Percentiles rank a stretch among this genome's conserved stretches.
Evolutionary conservation across 2,797 vertebrate species (phyloP).

Genomic region (Onychomys leucogaster): DNA sequence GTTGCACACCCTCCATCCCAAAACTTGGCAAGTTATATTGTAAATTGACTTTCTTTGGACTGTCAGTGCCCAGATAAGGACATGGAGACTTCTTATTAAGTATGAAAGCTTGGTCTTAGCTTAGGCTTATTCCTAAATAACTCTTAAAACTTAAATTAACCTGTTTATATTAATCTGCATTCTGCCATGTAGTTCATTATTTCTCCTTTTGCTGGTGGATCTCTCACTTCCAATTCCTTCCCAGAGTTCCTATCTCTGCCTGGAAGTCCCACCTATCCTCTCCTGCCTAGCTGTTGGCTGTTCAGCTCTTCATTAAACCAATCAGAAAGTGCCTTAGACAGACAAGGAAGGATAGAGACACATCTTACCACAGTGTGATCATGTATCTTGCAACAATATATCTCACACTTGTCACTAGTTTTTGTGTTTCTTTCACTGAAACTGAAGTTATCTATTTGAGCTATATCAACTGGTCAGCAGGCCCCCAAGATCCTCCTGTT

Average conservation of each 20-base stretch:
- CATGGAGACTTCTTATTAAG: neutral
- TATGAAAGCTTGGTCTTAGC: neutral
- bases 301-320: neutral
- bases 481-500: neutral
- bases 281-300: too few species aligned
- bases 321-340: neutral
- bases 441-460: neutral
- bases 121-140: neutral
- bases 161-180: neutral
- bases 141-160: neutral
- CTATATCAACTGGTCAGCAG: too few species aligned
- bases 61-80: neutral
- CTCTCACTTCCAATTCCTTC: neutral
- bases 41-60: neutral
- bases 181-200: neutral
- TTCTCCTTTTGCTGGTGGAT: too few species aligned
- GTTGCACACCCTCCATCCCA: too few species aligned
- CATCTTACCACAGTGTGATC: neutral
- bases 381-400: neutral
- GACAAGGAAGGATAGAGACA: neutral
- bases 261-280: neutral
- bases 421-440: neutral
- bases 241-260: neutral
- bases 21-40: neutral
- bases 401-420: neutral